Base-by-base conservation (phyloP, 2,888 invertebrate genomes). In the Chaitophorus viminalis region DNA sequence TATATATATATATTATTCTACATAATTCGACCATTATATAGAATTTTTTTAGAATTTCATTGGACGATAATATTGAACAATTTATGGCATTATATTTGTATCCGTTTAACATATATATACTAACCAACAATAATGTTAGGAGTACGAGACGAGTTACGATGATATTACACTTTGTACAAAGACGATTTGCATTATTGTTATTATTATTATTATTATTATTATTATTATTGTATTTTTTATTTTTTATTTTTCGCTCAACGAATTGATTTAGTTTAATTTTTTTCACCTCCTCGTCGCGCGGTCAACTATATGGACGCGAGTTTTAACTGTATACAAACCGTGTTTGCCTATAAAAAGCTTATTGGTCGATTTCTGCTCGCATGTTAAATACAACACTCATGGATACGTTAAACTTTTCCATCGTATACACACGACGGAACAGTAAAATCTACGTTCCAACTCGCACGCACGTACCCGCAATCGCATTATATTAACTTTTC, bases 61-160 rank as follows among this genome's bases (percentile, higher is more conserved):
- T 68, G 68, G 70, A 81, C 70, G 31, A 81, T 81, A 68, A 68
- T 81, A 70, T 68, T 39, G 39, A 46, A 81, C 39, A 81, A 81
- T 81, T 81, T 81, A 81, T 81, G 81, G 81, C 81, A 81, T 81
- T 81, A 70, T 68, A 81, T 81, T 70, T 81, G 39, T 81, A 68
- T 29, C 21, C 39, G 39, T 81, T 81, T 65, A 79, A 65, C 79
- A 81, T 68, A 39, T 11, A 8, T 46, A 46, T 46, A 1, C n/a
- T 46, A 46, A 11, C 46, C 2, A 46, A 11, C 46, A 68, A 39
- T 29, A 39, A 46, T 70, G 39, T 39, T 81, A 68, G 39, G 70
- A 5, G 17, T 70, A 70, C 68, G 68, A n/a, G n/a, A 29, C 68
- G 11, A 39, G 21, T 14, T 9, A 14, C 36, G 21, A 46, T 21